A percentile compares a stretch with the other conserved stretches of the same genome.
Conservation (phyloP, 2,113 vertebrate genomes). For the Chloroceryle aenea region DNA sequence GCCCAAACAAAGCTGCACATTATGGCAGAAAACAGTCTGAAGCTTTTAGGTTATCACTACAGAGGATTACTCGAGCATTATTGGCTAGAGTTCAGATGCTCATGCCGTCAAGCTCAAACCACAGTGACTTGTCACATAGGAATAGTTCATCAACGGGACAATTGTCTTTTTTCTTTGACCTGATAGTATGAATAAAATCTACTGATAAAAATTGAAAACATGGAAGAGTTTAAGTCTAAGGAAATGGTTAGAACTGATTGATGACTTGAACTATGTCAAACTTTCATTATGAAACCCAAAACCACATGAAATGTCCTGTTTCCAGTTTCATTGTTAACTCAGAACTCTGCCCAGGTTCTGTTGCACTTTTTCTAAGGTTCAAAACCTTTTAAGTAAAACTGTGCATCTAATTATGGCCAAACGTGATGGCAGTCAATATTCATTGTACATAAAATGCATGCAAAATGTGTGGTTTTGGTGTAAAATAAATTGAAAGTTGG, state of each 20-base stretch:
- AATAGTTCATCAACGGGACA: neutral
- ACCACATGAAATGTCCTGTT: constrained; percentile 72
- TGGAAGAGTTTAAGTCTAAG: constrained; percentile 56
- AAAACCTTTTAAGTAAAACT: constrained; percentile 49
- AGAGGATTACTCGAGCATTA: neutral
- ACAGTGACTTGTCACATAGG: neutral
- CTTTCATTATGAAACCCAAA: constrained; percentile 74
- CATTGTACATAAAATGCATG: constrained; percentile 37
- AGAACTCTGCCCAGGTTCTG: constrained; percentile 48
- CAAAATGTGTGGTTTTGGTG: constrained; percentile 59
- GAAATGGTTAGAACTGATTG: constrained; percentile 74
- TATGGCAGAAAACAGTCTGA: neutral
- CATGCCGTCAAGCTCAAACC: neutral
- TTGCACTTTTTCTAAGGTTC: constrained; percentile 25
- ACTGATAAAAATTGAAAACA: constrained; percentile 24
- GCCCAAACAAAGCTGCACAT: neutral
- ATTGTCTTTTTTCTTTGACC: neutral
- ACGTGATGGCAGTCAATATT: constrained; percentile 36
- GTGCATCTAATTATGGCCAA: neutral
- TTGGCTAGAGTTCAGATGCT: neutral
- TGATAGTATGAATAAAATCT: constrained; percentile 3
- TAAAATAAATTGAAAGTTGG: constrained; percentile 54
- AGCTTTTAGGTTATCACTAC: neutral
- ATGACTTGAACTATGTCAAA: constrained; percentile 70
- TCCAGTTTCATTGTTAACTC: constrained; percentile 65